These are phyloP conservation scores for Neoascia interrupta DNA, from an alignment of 2,888 invertebrate genomes.

Conservation along the genomic window DNA sequence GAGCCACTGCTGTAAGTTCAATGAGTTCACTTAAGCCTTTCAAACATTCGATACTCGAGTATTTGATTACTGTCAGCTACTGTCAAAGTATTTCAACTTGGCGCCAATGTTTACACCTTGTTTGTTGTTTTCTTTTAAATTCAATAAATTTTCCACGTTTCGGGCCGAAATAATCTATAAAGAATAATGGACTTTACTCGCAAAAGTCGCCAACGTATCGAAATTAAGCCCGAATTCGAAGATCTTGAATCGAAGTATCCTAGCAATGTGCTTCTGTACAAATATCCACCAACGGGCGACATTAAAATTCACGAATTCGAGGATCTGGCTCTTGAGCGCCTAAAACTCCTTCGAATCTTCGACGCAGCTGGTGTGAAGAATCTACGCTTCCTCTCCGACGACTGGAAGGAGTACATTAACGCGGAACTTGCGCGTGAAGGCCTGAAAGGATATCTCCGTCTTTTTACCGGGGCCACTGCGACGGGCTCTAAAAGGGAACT, in stretches of 20 bases:
- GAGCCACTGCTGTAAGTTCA: too few relatives aligned
- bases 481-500: constrained; percentile 80
- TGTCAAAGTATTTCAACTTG: constrained; percentile 17
- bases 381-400: constrained; percentile 83
- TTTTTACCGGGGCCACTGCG: constrained; percentile 80
- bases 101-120: constrained; percentile 4
- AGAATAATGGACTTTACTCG: constrained; percentile 75
- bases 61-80: too few relatives aligned
- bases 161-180: too few relatives aligned
- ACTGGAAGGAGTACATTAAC: constrained; percentile 84
- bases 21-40: too few relatives aligned
- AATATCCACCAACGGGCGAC: constrained; percentile 86
- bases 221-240: constrained; percentile 76
- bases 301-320: constrained; percentile 92
- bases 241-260: constrained; percentile 83
- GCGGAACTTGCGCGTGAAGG: constrained; percentile 85
- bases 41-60: constrained; percentile 21
- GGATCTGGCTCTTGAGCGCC: constrained; percentile 90
- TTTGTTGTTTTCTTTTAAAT: too few relatives aligned
- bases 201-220: constrained; percentile 72
- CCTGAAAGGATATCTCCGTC: constrained; percentile 83
- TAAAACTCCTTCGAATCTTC: constrained; percentile 88
- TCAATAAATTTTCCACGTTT: too few relatives aligned
- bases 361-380: constrained; percentile 87
- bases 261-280: constrained; percentile 90